phyloP scores from a whole-genome alignment of 1,140 invertebrate genomes.

The Cydia amplana region DNA sequence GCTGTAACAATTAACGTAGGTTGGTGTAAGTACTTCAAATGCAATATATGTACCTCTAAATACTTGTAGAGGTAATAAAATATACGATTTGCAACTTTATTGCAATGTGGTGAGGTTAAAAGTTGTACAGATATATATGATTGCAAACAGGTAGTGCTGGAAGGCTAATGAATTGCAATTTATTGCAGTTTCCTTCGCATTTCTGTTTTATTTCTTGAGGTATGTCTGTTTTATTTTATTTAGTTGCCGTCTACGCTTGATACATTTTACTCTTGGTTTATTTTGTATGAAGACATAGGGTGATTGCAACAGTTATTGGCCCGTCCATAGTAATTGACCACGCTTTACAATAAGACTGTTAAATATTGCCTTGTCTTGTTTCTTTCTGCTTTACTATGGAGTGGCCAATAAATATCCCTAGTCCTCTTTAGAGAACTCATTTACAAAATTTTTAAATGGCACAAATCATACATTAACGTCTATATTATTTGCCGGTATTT shows the following conservation, averaged over 20 bases:
- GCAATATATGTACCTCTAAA: background rate
- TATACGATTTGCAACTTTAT: background rate
- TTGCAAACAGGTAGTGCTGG: background rate
- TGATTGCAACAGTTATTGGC: no score
- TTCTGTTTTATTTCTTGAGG: slow-evolving; percentile 23
- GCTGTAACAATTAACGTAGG: background rate
- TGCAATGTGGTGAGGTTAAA: background rate
- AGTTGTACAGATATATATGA: background rate
- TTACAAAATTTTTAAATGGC: no score
- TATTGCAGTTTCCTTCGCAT: slow-evolving; percentile 17
- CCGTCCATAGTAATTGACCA: no score
- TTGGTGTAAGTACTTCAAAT: background rate
- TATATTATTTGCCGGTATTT: no score
- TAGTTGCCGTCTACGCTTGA: background rate
- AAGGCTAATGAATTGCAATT: slow-evolving; percentile 26
- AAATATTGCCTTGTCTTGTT: no score
- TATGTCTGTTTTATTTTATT: slow-evolving; percentile 8
- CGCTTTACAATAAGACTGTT: no score
- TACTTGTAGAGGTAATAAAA: background rate
- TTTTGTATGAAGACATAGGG: no score
- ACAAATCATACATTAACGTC: no score
- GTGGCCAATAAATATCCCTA: no score
- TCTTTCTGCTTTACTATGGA: no score
- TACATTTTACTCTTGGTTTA: no score
- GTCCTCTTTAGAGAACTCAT: no score